Evolutionary conservation across 2,797 vertebrate species (phyloP).

Genomic region (Cryptoprocta ferox): DNA sequence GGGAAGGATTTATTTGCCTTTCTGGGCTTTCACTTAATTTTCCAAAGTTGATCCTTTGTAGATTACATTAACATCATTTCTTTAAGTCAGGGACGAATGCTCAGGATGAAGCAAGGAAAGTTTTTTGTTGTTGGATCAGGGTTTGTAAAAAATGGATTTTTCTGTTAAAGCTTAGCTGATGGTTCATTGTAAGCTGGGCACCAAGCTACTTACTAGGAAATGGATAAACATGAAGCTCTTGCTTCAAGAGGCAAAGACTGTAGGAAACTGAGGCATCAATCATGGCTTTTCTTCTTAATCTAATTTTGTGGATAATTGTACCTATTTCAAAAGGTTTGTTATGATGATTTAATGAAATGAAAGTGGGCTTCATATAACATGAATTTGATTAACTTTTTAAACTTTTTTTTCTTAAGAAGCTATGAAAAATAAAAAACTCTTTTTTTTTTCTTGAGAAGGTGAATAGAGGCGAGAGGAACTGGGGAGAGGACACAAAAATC

Average conservation of each 20-base stretch:
- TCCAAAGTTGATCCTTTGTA: not conserved
- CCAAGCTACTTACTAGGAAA: not conserved
- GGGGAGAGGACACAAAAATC: not conserved
- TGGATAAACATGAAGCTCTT: not conserved
- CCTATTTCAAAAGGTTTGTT: not conserved
- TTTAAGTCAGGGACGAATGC: not conserved
- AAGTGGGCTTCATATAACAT: not conserved
- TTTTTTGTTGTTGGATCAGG: not conserved
- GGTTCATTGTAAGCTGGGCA: not conserved
- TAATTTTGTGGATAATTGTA: not conserved
- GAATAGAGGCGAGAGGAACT: not conserved
- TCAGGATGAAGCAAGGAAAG: not conserved
- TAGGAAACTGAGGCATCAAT: not conserved
- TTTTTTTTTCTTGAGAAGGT: not conserved
- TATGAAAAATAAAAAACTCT: not conserved
- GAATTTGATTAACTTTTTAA: not conserved
- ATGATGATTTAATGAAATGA: not conserved
- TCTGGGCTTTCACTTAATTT: constrained; percentile 10
- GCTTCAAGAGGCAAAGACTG: not conserved
- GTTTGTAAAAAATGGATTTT: not conserved
- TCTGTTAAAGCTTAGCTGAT: not conserved
- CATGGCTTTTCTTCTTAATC: not conserved
- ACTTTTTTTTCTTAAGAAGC: not conserved
- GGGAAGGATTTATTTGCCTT: not conserved
- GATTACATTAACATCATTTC: not conserved